Percentiles rank a stretch among this genome's conserved stretches.
phyloP scores from a whole-genome alignment of 2,797 vertebrate genomes.

The Danio jaintianensis region DNA sequence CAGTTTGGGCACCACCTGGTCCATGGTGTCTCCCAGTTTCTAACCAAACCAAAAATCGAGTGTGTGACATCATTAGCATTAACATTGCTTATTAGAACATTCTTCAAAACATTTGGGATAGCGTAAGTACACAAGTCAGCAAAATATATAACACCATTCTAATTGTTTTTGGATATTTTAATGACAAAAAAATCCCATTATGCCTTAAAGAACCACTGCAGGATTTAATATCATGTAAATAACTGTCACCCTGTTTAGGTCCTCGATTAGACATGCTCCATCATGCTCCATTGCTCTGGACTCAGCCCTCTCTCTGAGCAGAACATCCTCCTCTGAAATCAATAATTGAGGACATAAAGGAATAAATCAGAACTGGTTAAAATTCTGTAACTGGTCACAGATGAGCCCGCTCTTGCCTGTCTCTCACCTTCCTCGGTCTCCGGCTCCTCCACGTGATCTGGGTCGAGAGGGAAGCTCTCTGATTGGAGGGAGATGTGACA shows the following conservation, averaged over 20 bases:
- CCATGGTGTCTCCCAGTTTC: too few species aligned
- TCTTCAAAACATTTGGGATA: too few species aligned
- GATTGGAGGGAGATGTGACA: constrained; percentile 63
- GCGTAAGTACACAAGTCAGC: too few species aligned
- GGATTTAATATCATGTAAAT: constrained; percentile 11
- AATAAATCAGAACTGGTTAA: not conserved
- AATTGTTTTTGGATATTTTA: too few species aligned
- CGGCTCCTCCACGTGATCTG: constrained; percentile 26
- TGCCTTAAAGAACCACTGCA: too few species aligned
- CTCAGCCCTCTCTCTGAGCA: constrained; percentile 44
- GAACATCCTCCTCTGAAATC: constrained; percentile 39
- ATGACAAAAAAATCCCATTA: too few species aligned
- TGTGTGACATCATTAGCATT: too few species aligned
- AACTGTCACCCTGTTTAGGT: constrained; percentile 58
- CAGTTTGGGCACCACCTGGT: too few species aligned
- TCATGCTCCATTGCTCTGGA: constrained; percentile 47
- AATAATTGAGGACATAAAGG: not conserved
- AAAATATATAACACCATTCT: too few species aligned
- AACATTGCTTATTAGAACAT: too few species aligned
- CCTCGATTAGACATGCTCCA: constrained; percentile 54
- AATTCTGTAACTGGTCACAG: not conserved
- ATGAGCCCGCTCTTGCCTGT: not conserved
- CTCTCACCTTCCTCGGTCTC: constrained; percentile 39
- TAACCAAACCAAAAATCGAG: too few species aligned
- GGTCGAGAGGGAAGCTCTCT: constrained; percentile 53